Conservation (phyloP, 2,888 invertebrate species). For the Lithophane socia region DNA sequence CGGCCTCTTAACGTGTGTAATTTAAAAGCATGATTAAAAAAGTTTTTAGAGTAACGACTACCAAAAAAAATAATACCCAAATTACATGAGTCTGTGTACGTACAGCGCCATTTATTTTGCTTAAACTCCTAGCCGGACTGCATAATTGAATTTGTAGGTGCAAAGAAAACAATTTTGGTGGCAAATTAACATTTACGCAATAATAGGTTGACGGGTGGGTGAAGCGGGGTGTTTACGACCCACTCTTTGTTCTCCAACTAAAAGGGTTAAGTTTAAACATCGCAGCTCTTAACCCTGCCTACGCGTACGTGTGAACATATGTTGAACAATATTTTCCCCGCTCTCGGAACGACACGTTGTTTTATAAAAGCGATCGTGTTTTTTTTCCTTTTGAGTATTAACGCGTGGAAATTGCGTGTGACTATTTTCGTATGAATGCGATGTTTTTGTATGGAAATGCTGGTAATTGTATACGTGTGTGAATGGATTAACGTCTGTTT, state of each 20-base stretch:
- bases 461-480: slow-evolving; percentile 42
- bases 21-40: slow-evolving; percentile 57
- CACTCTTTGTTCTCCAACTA: slow-evolving; percentile 81
- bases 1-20: slow-evolving; percentile 14
- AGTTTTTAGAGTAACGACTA: slow-evolving; percentile 30
- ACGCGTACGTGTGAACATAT: slow-evolving; percentile 74
- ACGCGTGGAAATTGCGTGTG: slow-evolving; percentile 57
- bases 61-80: slow-evolving; percentile 44
- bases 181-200: slow-evolving; percentile 78
- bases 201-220: slow-evolving; percentile 70
- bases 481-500: slow-evolving; percentile 42
- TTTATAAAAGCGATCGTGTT: slow-evolving; percentile 63
- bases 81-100: slow-evolving; percentile 44
- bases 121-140: slow-evolving; percentile 68
- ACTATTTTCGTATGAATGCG: slow-evolving; percentile 54
- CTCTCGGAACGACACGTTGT: slow-evolving; percentile 66
- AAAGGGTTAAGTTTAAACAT: slow-evolving; percentile 83
- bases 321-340: slow-evolving; percentile 73
- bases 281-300: slow-evolving; percentile 77
- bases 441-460: slow-evolving; percentile 56
- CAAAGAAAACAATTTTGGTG: slow-evolving; percentile 75
- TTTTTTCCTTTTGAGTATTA: slow-evolving; percentile 63
- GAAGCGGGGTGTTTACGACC: slow-evolving; percentile 74
- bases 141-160: slow-evolving; percentile 73
- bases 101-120: slow-evolving; percentile 70